Base-by-base conservation (phyloP, 2,888 invertebrate genomes). In the Mesopsocus fuscifrons region DNA sequence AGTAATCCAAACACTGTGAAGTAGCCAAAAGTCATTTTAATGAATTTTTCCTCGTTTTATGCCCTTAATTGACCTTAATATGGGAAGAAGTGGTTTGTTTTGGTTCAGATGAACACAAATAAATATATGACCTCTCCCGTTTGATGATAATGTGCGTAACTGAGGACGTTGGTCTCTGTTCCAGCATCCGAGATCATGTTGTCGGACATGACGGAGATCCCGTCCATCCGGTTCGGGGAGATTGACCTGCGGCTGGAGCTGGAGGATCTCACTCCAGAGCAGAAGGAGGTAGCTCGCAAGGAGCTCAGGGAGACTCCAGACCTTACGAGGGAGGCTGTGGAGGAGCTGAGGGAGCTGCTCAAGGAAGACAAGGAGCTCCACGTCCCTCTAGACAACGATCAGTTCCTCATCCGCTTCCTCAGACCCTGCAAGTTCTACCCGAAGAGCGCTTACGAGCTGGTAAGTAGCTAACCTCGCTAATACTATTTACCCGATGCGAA, bases 351-450 rank as follows among this genome's bases (percentile, higher is more conserved):
- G 46, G 60, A 64, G 51, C 52, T 73, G 26, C 59, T 83, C 22
- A 67, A 71, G 67, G n/a, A 23, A 26, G 15, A 40, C 40, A 26
- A 3, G 33, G 15, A 32, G n/a, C 26, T 18, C 15, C 20, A 20
- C 20, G 38, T 38, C 6, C 38, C 38, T 9, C 21, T 38, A 18
- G 38, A 38, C 21, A 71, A 72, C 47, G 81, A 82, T 52, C 71
- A 73, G 2, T 87, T 73, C 54, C 66, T 85, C 35, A 60, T 74
- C 46, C 77, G 80, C 59, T 91, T 87, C 56, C 63, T 91, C 35
- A 68, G 91, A 45, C 88, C 88, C 0, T 77, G 81, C 55, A 85
- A 88, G 61, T 91, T 78, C 61, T 83, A 89, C 56, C 72, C 84
- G 1, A 77, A 83, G 41, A 76, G 83, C 51, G 78, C 88, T 2